Percentiles rank a stretch among this genome's conserved stretches.
phyloP scores from a whole-genome alignment of 1,140 invertebrate species.

The Panagrolaimus sp. region DNA sequence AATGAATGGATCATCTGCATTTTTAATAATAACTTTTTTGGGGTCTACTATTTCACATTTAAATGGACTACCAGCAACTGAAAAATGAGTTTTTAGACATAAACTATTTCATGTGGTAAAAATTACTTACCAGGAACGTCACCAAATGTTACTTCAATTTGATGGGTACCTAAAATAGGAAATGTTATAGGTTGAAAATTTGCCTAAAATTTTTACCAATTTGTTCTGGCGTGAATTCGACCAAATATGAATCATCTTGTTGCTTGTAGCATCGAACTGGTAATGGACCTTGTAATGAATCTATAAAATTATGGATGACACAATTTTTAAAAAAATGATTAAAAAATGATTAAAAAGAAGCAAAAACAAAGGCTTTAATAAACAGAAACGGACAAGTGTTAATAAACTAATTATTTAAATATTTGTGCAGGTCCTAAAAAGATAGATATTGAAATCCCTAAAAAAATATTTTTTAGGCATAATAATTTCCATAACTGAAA shows the following conservation, averaged over 20 bases:
- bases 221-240: slow-evolving; percentile 77
- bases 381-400: slow-evolving; percentile 9
- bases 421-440: slow-evolving; percentile 18
- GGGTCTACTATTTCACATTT: slow-evolving; percentile 89
- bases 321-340: slow-evolving; percentile 18
- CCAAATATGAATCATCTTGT: slow-evolving; percentile 82
- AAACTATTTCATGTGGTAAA: no score
- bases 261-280: slow-evolving; percentile 90
- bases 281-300: slow-evolving; percentile 79
- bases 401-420: not conserved
- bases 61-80: slow-evolving; percentile 88
- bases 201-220: slow-evolving; percentile 41
- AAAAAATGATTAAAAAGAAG: slow-evolving; percentile 12
- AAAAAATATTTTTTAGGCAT: not conserved
- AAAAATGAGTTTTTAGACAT: no score
- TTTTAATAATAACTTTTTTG: slow-evolving; percentile 65
- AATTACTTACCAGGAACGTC: no score
- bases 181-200: not conserved
- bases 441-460: not conserved
- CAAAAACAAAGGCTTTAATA: slow-evolving; percentile 17
- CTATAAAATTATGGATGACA: slow-evolving; percentile 56
- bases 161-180: slow-evolving; percentile 67
- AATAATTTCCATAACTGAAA: not conserved
- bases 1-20: slow-evolving; percentile 56
- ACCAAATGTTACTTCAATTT: slow-evolving; percentile 80